Percentiles rank a stretch among this genome's conserved stretches.
Conservation (phyloP, 1,140 invertebrate species). For the Ceratina calcarata region DNA sequence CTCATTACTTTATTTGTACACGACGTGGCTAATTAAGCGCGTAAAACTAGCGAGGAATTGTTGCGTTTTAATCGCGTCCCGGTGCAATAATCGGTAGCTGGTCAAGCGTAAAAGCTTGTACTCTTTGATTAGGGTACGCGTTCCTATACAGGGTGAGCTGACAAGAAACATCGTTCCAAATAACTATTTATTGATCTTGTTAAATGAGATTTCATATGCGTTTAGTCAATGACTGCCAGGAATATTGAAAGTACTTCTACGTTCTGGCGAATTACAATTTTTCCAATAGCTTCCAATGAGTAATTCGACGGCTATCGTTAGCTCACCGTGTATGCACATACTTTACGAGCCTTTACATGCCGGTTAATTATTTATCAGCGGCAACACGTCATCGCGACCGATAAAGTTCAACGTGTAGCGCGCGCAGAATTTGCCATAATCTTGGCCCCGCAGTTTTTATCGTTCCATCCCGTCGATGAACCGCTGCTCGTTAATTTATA, state of each 20-base stretch:
- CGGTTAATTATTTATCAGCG: constrained; percentile 47
- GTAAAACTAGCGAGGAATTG: constrained; percentile 11
- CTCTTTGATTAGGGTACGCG: neutral
- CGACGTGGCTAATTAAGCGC: constrained; percentile 32
- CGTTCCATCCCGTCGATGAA: neutral
- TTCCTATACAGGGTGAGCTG: no score
- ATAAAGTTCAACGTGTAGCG: constrained; percentile 24
- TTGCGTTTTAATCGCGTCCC: constrained; percentile 9
- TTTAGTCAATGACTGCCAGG: no score
- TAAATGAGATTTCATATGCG: no score
- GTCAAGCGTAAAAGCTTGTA: constrained; percentile 11
- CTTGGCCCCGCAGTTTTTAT: constrained; percentile 26
- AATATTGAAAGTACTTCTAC: no score
- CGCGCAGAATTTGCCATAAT: constrained; percentile 37
- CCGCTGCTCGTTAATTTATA: constrained; percentile 18
- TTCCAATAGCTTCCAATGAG: neutral
- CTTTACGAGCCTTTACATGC: constrained; percentile 30
- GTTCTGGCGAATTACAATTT: no score
- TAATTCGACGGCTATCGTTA: neutral
- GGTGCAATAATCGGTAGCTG: neutral
- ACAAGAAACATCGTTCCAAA: no score
- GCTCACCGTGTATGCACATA: constrained; percentile 26
- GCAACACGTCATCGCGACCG: constrained; percentile 3
- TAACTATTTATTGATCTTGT: no score
- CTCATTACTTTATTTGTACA: neutral